phyloP scores from a whole-genome alignment of 2,113 vertebrate species.

The Abramis brama region DNA sequence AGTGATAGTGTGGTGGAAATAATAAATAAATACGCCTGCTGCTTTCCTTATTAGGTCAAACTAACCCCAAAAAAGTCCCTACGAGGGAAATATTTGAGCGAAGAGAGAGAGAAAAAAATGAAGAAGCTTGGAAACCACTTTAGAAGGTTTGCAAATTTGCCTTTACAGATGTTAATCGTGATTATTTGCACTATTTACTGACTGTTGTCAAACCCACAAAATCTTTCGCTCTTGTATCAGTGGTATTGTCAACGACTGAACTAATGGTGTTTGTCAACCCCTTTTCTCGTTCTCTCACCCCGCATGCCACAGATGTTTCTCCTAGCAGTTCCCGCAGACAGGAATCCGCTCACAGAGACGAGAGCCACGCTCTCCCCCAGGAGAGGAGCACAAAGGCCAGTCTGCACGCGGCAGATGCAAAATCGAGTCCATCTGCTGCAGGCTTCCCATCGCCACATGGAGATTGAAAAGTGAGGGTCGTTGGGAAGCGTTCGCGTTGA shows the following conservation, averaged over 20 bases:
- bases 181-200: constrained; percentile 88
- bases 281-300: constrained; percentile 64
- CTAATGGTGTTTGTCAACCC: constrained; percentile 97
- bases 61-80: constrained; percentile 74
- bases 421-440: constrained; percentile 99
- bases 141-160: constrained; percentile 85
- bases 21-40: constrained; percentile 78
- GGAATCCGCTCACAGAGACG: constrained; percentile 98
- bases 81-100: constrained; percentile 81
- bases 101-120: constrained; percentile 74
- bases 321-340: constrained; percentile 99
- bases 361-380: constrained; percentile 96
- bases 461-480: constrained; percentile 89
- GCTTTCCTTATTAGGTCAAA: constrained; percentile 86
- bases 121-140: constrained; percentile 85
- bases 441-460: constrained; percentile 93
- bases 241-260: constrained; percentile 93
- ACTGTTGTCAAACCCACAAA: constrained; percentile 86
- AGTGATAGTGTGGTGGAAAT: constrained; percentile 10
- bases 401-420: constrained; percentile 99
- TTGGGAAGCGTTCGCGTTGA: constrained; percentile 78
- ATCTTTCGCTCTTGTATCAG: constrained; percentile 84
- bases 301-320: constrained; percentile 99
- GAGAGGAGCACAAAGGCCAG: constrained; percentile 99
- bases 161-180: constrained; percentile 89